A percentile compares a stretch with the other conserved stretches of the same genome.
Conservation (phyloP, 2,888 invertebrate genomes). For the Eubasilissa splendida region DNA sequence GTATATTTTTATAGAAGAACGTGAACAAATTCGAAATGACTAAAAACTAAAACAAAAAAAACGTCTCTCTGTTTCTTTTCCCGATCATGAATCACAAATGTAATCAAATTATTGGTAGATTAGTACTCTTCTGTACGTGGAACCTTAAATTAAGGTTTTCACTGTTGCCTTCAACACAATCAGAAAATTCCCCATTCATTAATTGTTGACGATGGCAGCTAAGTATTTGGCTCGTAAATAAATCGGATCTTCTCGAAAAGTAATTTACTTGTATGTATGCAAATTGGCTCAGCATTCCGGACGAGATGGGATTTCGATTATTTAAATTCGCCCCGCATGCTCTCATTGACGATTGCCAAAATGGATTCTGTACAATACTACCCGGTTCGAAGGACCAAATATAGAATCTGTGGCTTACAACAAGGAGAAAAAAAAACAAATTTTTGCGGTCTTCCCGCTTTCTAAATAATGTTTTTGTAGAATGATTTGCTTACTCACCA, state of each 20-base stretch:
- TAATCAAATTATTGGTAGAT: constrained; percentile 4
- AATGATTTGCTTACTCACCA: too few relatives aligned
- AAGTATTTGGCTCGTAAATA: constrained; percentile 37
- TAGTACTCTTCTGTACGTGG: constrained; percentile 1
- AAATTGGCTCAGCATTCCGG: constrained; percentile 52
- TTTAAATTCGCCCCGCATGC: constrained; percentile 47
- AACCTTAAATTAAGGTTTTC: background rate
- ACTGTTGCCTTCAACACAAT: background rate
- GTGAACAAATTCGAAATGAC: too few relatives aligned
- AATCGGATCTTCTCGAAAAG: constrained; percentile 51
- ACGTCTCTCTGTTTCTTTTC: background rate
- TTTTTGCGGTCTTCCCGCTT: too few relatives aligned
- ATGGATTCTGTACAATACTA: background rate
- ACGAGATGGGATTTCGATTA: constrained; percentile 50
- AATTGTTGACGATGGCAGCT: constrained; percentile 11
- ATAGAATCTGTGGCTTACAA: too few relatives aligned
- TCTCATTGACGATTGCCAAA: constrained; percentile 25
- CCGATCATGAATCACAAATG: constrained; percentile 13
- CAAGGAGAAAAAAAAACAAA: too few relatives aligned
- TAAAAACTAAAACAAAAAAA: background rate
- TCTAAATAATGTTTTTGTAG: too few relatives aligned
- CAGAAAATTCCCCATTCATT: constrained; percentile 6
- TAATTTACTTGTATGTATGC: constrained; percentile 57
- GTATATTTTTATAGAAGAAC: too few relatives aligned
- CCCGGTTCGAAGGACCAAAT: background rate